phyloP scores from a whole-genome alignment of 2,888 invertebrate genomes.

The Mycalesis mineus region DNA sequence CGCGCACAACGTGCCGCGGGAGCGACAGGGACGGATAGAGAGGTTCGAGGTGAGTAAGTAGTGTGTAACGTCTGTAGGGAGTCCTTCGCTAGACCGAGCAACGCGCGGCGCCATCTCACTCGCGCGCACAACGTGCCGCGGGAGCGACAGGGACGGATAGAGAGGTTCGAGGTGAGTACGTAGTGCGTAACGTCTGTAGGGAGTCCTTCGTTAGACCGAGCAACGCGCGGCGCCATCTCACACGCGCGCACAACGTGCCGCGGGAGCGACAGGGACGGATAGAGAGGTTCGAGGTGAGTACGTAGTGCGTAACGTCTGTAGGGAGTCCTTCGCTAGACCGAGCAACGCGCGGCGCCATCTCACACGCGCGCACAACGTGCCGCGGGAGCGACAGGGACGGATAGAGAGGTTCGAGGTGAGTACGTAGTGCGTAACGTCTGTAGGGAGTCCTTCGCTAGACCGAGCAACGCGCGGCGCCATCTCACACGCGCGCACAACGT shows the following conservation, averaged over 20 bases:
- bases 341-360: too few species aligned
- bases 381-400: too few species aligned
- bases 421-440: too few species aligned
- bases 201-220: conserved; percentile 24
- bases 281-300: conserved; percentile 17
- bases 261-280: conserved; percentile 27
- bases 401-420: too few species aligned
- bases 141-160: conserved; percentile 26
- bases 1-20: conserved; percentile 26
- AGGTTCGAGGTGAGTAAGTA: conserved; percentile 11
- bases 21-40: conserved; percentile 27
- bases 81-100: conserved; percentile 24
- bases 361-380: too few species aligned
- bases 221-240: conserved; percentile 28
- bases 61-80: conserved; percentile 13
- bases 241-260: conserved; percentile 26
- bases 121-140: conserved; percentile 27
- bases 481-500: too few species aligned
- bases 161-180: conserved; percentile 16
- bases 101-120: conserved; percentile 27
- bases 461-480: too few species aligned
- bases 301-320: neutral
- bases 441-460: too few species aligned
- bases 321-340: too few species aligned
- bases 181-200: conserved; percentile 9